Percentiles rank a stretch among this genome's conserved stretches.
phyloP scores from a whole-genome alignment of 2,797 vertebrate species.

The Syndactyla subalaris region DNA sequence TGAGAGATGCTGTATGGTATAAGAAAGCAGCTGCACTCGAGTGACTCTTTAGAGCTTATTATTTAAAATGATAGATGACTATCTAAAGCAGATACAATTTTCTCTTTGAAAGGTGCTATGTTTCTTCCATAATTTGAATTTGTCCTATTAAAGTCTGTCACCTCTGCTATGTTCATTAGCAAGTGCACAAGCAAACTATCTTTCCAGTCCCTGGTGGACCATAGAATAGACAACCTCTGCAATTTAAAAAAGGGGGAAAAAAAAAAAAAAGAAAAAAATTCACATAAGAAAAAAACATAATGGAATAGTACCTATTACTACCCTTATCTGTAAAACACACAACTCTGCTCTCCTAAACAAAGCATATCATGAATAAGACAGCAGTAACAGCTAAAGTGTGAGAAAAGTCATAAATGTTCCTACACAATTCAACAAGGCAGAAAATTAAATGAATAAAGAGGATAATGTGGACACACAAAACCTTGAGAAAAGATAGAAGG shows the following conservation, averaged over 20 bases:
- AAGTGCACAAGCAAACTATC: constrained; percentile 88
- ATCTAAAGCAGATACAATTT: background rate
- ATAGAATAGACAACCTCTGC: constrained; percentile 90
- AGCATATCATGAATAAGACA: background rate
- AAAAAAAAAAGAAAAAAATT: background rate
- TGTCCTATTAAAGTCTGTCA: background rate
- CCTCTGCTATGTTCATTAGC: constrained; percentile 92
- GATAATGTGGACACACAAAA: background rate
- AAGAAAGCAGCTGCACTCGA: background rate
- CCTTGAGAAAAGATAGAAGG: background rate
- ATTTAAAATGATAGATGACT: background rate
- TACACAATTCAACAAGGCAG: background rate
- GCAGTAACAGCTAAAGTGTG: background rate
- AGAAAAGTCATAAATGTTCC: background rate
- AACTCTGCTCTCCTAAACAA: background rate
- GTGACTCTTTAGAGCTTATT: background rate
- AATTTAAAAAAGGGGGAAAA: background rate
- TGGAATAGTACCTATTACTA: background rate
- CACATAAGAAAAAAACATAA: background rate
- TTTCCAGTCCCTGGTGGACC: constrained; percentile 93
- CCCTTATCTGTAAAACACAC: background rate
- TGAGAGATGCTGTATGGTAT: background rate
- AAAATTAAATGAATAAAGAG: accelerated
- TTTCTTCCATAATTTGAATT: background rate
- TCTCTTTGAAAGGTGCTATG: background rate